Base-by-base conservation (phyloP, 2,888 invertebrate species). In the Cenopis cana region DNA sequence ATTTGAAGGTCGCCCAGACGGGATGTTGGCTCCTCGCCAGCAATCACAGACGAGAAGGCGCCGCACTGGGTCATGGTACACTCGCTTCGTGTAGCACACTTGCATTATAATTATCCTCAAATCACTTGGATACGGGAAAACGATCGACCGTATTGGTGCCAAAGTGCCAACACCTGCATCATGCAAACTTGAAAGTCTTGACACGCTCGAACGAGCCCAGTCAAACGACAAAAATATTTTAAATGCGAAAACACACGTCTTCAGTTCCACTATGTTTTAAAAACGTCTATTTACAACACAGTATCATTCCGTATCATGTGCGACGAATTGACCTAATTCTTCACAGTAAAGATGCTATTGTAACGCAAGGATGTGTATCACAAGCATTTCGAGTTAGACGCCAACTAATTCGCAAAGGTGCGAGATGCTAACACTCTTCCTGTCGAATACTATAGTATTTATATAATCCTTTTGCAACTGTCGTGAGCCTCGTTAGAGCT, bases 41-140 rank as follows among this genome's bases (percentile, higher is more conserved):
- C 69, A 76, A 69, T 74, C 79, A 78, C 76, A 88, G 88, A 87
- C 88, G 73, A 76, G 69, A 74, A 77, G 88, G 87, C 88, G 87
- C 87, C 88, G 75, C 79, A 74, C 79, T 75, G 76, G 77, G 76
- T 72, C 76, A 73, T 74, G 71, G 74, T 76, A 75, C 74, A 74
- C 66, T 49, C 73, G 68, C 73, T 65, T 29, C 74, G 68, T 69
- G 49, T n/a, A 41, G 41, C 41, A 41, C 14, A 56, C 36, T 46
- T 50, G 57, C 38, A 59, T 20, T 52, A 14, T 65, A 69, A 69
- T 65, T 46, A 67, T 41, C 59, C 18, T 55, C 29, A 29, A 29
- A 41, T 41, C 20, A 38, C 52, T 49, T 60, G 61, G 55, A 55
- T 17, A 65, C 69, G 50, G 62, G 69, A 62, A 64, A 64, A 62